Percentiles rank a stretch among this genome's conserved stretches.
phyloP scores from a whole-genome alignment of 2,113 vertebrate species.

The Psilopogon haemacephalus region DNA sequence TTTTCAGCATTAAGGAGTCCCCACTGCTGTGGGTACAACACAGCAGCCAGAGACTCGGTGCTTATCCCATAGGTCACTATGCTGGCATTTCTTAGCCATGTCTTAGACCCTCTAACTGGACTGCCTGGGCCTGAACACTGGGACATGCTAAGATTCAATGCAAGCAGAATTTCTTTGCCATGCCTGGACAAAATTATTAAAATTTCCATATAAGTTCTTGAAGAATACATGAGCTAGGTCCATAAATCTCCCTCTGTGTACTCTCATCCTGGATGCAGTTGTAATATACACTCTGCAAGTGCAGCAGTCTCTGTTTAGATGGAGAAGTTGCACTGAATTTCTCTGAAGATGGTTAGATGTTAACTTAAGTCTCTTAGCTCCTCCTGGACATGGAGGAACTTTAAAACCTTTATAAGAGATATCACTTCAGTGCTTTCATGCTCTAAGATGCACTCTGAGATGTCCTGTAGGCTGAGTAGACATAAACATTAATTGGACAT shows the following conservation, averaged over 20 bases:
- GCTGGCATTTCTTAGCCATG: not conserved
- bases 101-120: not conserved
- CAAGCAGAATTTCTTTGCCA: not conserved
- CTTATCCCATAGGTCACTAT: not conserved
- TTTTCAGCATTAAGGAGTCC: fast-evolving
- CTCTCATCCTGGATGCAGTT: not conserved
- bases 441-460: not conserved
- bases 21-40: fast-evolving
- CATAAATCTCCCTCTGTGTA: not conserved
- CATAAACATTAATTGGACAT: not conserved
- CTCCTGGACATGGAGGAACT: not conserved
- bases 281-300: not conserved
- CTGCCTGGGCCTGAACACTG: not conserved
- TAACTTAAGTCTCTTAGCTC: not conserved
- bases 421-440: not conserved
- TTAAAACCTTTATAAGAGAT: not conserved
- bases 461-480: not conserved
- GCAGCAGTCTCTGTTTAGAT: not conserved
- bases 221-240: not conserved
- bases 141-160: not conserved
- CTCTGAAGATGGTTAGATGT: not conserved
- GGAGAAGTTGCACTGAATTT: not conserved
- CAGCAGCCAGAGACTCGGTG: not conserved
- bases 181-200: not conserved
- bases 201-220: not conserved